These are phyloP conservation scores for Antheraea pernyi DNA, from an alignment of 1,140 invertebrate genomes.

Conservation along the genomic window DNA sequence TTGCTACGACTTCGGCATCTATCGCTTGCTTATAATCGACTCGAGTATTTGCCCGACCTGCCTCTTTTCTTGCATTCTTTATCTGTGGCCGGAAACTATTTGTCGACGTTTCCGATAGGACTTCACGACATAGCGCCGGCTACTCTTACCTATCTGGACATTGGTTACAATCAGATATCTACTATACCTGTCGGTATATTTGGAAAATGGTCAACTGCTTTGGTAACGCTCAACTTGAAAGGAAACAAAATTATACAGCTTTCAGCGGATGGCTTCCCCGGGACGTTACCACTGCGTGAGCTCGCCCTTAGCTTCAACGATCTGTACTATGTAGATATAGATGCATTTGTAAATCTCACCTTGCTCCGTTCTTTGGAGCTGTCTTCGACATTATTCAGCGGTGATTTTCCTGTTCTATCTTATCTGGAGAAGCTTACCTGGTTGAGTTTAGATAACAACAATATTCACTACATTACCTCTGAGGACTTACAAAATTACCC, in stretches of 20 bases:
- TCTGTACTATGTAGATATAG: slow-evolving; percentile 84
- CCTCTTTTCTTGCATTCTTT: slow-evolving; percentile 83
- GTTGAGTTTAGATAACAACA: slow-evolving; percentile 93
- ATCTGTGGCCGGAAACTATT: slow-evolving; percentile 87
- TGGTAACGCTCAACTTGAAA: slow-evolving; percentile 88
- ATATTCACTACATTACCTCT: slow-evolving; percentile 84
- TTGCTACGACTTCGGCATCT: slow-evolving; percentile 85
- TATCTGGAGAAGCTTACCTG: slow-evolving; percentile 85
- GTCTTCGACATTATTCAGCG: slow-evolving; percentile 88
- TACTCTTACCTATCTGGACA: slow-evolving; percentile 86
- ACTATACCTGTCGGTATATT: slow-evolving; percentile 85
- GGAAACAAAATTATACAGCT: slow-evolving; percentile 89
- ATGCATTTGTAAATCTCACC: slow-evolving; percentile 85
- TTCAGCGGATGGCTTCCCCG: slow-evolving; percentile 83
- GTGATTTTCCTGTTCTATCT: slow-evolving; percentile 85
- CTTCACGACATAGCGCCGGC: slow-evolving; percentile 82
- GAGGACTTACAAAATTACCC: slow-evolving; percentile 81
- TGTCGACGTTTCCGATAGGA: slow-evolving; percentile 83
- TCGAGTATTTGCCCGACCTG: slow-evolving; percentile 73
- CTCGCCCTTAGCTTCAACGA: slow-evolving; percentile 92
- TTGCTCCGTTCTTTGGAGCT: slow-evolving; percentile 88
- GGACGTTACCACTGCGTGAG: slow-evolving; percentile 86
- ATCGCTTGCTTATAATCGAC: slow-evolving; percentile 88
- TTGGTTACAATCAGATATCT: slow-evolving; percentile 90
- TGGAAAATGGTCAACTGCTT: slow-evolving; percentile 84